Conservation (phyloP, 2,797 vertebrate genomes). For the Lerista edwardsae region DNA sequence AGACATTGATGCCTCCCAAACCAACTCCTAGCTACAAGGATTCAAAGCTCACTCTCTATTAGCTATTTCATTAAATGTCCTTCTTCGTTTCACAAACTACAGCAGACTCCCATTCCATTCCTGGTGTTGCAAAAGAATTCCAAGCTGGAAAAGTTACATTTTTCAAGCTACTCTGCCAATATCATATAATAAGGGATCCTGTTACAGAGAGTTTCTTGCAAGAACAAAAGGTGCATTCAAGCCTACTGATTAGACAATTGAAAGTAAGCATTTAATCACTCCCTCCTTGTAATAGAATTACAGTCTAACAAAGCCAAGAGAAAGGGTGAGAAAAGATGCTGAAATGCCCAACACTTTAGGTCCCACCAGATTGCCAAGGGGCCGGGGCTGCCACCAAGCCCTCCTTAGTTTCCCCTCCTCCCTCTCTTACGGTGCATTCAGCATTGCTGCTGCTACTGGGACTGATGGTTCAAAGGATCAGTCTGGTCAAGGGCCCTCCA, state of each 20-base stretch:
- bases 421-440: too few relatives aligned
- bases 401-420: too few relatives aligned
- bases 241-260: not conserved
- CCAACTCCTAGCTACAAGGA: too few relatives aligned
- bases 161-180: not conserved
- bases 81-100: not conserved
- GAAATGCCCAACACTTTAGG: not conserved
- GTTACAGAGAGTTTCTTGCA: not conserved
- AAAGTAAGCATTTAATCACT: not conserved
- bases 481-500: too few relatives aligned
- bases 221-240: not conserved
- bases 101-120: not conserved
- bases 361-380: too few relatives aligned
- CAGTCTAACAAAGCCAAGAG: not conserved
- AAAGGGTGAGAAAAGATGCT: not conserved
- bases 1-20: not conserved
- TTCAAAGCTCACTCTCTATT: not conserved
- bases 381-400: too few relatives aligned
- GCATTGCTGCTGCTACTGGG: too few relatives aligned
- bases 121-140: not conserved
- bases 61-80: not conserved
- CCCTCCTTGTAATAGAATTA: not conserved
- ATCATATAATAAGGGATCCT: not conserved
- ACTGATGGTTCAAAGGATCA: too few relatives aligned
- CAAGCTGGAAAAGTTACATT: not conserved